phyloP scores from a whole-genome alignment of 2,113 vertebrate species.

The Anhinga anhinga region DNA sequence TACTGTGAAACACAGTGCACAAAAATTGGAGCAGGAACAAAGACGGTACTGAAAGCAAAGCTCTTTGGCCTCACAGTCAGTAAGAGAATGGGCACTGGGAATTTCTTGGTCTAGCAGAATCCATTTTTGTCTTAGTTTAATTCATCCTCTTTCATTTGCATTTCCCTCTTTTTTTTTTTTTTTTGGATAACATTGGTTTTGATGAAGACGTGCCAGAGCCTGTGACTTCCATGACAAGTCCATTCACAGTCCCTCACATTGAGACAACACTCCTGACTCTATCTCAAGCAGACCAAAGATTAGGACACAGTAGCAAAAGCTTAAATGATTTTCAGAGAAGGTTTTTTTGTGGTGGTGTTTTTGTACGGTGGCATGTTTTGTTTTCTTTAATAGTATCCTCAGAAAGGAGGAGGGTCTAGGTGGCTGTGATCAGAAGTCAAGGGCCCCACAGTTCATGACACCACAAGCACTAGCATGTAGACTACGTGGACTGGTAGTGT shows the following conservation, averaged over 20 bases:
- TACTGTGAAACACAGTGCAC: neutral
- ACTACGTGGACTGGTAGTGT: neutral
- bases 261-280: neutral
- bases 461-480: neutral
- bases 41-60: neutral
- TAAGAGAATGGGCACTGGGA: neutral
- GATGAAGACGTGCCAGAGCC: neutral
- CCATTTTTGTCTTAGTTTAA: neutral
- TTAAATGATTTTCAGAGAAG: neutral
- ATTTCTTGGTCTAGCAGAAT: neutral
- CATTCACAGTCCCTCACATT: neutral
- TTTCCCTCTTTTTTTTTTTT: neutral
- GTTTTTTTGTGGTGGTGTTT: neutral
- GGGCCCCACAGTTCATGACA: neutral
- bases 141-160: neutral
- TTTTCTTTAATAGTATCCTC: neutral
- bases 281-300: neutral
- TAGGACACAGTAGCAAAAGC: neutral
- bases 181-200: neutral
- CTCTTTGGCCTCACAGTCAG: neutral
- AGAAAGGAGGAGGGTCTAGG: neutral
- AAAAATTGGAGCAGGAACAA: neutral
- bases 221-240: neutral
- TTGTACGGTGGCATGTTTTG: neutral
- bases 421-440: neutral